Conservation (phyloP, 1,140 invertebrate genomes). For the Drosophila simulans region DNA sequence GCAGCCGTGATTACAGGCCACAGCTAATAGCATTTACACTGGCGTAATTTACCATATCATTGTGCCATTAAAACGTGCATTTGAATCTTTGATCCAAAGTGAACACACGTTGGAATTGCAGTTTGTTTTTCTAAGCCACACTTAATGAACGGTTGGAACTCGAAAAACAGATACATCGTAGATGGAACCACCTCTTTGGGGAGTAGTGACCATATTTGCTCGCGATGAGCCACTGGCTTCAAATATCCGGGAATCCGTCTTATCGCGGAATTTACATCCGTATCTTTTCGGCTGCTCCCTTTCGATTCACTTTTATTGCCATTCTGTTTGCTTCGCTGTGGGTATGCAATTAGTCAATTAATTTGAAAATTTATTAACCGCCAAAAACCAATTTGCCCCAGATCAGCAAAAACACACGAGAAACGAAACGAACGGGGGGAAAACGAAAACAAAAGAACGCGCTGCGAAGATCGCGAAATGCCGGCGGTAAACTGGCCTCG, state of each 20-base stretch:
- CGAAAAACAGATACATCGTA: constrained; percentile 1
- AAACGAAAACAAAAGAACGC: constrained; percentile 6
- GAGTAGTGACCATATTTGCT: constrained; percentile 37
- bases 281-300: constrained; percentile 24
- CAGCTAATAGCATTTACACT: constrained; percentile 1
- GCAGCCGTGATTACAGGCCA: constrained; percentile 12
- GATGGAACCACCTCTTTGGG: constrained; percentile 15
- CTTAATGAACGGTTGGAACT: constrained; percentile 28
- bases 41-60: constrained; percentile 28
- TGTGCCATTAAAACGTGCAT: constrained; percentile 30
- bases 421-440: background rate
- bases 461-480: constrained; percentile 52
- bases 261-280: constrained; percentile 41
- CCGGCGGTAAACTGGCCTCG: constrained; percentile 71
- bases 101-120: background rate
- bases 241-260: constrained; percentile 4
- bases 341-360: constrained; percentile 84
- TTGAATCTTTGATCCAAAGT: constrained; percentile 3
- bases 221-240: constrained; percentile 6
- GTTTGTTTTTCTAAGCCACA: constrained; percentile 27
- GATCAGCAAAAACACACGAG: constrained; percentile 47
- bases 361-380: constrained; percentile 81
- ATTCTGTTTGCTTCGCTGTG: constrained; percentile 49
- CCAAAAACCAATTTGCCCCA: constrained; percentile 81
- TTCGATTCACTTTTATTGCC: constrained; percentile 10